Evolutionary conservation across 2,888 invertebrate genomes (phyloP).

Genomic region (Heliothis peltigera): DNA sequence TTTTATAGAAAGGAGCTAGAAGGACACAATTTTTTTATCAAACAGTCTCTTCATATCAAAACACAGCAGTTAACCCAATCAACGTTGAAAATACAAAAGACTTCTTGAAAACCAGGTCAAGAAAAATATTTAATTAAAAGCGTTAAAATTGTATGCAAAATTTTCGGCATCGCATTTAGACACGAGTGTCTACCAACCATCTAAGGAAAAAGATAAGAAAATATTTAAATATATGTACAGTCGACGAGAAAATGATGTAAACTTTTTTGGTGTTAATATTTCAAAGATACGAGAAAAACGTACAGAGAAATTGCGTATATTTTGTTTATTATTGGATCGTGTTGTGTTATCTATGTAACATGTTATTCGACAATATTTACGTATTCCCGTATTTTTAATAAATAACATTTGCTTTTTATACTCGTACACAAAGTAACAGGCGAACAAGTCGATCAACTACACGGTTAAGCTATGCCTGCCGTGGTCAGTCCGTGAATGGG

Average conservation of each 20-base stretch:
- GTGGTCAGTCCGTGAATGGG: too few species aligned
- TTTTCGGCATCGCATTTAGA: constrained; percentile 23
- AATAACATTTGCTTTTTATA: constrained; percentile 5
- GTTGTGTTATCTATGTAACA: constrained; percentile 11
- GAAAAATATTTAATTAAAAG: constrained; percentile 51
- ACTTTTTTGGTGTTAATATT: constrained; percentile 44
- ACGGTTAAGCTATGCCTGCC: too few species aligned
- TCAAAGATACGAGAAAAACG: constrained; percentile 19
- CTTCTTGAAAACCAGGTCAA: neutral
- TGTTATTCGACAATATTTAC: neutral
- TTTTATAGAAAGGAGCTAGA: neutral
- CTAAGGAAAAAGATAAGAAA: constrained; percentile 45
- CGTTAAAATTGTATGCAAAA: constrained; percentile 38
- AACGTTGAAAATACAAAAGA: constrained; percentile 5
- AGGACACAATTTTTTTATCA: neutral
- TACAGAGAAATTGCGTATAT: constrained; percentile 11
- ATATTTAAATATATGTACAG: constrained; percentile 48
- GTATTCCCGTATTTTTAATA: neutral
- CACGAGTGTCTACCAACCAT: constrained; percentile 35
- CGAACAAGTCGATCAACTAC: too few species aligned
- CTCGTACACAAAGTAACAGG: neutral
- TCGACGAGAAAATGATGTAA: constrained; percentile 30
- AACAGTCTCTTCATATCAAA: neutral
- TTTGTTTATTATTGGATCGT: constrained; percentile 16
- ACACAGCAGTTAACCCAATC: neutral